Base-by-base conservation (phyloP, 2,113 vertebrate genomes). In the Chaetura pelagica region DNA sequence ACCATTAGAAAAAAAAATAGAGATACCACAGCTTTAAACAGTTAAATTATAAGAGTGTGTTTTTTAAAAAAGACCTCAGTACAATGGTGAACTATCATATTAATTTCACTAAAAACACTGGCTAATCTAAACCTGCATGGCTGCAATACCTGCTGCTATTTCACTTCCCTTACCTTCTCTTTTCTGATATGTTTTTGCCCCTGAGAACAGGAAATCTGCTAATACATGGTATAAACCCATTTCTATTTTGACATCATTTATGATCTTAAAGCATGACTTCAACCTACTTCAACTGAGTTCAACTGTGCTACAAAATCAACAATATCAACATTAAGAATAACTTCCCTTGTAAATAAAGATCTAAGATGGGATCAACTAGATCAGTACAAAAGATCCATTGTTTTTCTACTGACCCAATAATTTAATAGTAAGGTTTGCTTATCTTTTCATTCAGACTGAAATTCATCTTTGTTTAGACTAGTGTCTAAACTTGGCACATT, bases 401-500 rank as follows among this genome's bases (percentile, higher is more conserved):
- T 93, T 95, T 76, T 83, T 34, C 62, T 71, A 63, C 23, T 6
- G 6, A 64, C 51, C 62, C 59, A 79, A 67, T 57, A 90, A 69
- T 63, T 64, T 85, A 69, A 82, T 40, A 90, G 38, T 35, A 80
- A 86, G 29, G 38, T 61, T 16, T 8, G 21, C 75, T 79, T 87
- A 93, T 73, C 87, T 79, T 82, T 66, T 64, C 40, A 80, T 1
- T 73, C 75, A 59, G 84, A 91, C n/a, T 55, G 66, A 95, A 97
- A 95, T 82, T 83, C 46, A 30, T 54, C 94, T 62, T 51, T 96
- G 87, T 87, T 94, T 91, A 87, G 91, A 59, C 69, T 94, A 84
- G 34, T 11, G 61, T 17, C 81, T 84, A 64, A 82, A 79, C 24
- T 76, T 83, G 62, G 69, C 80, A 94, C 32, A 42, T 20, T 57